phyloP scores from a whole-genome alignment of 2,113 vertebrate genomes.

The Rana temporaria region DNA sequence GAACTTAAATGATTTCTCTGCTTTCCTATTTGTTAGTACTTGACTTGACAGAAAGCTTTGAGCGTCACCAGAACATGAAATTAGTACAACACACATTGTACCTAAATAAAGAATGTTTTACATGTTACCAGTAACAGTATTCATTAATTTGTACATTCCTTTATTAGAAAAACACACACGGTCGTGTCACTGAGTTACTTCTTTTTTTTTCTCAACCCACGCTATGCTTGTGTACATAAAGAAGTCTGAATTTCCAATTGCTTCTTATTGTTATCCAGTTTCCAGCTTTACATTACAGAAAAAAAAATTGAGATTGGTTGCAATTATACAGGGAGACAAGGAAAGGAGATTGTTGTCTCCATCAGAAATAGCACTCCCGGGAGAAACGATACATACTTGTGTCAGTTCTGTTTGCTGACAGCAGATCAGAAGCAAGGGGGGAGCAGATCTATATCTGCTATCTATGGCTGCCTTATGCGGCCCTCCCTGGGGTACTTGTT shows the following conservation, averaged over 20 bases:
- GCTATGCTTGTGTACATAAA: slow-evolving; percentile 7
- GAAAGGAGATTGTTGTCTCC: slow-evolving; percentile 48
- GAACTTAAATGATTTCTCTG: background rate
- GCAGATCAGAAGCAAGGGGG: slow-evolving; percentile 37
- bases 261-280: slow-evolving; percentile 8
- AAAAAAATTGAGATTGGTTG: slow-evolving; percentile 35
- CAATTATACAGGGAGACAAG: slow-evolving; percentile 39
- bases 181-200: background rate
- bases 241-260: slow-evolving; percentile 7
- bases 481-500: slow-evolving; percentile 55
- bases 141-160: background rate
- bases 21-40: background rate
- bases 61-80: background rate
- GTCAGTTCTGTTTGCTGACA: slow-evolving; percentile 49
- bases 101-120: background rate
- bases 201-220: slow-evolving; percentile 1
- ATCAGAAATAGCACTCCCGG: slow-evolving; percentile 18
- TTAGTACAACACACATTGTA: too few relatives aligned
- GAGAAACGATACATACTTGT: slow-evolving; percentile 31
- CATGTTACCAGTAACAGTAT: background rate
- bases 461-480: slow-evolving; percentile 41
- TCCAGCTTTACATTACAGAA: slow-evolving; percentile 15
- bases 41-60: background rate
- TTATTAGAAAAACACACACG: background rate
- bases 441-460: slow-evolving; percentile 49